Evolutionary conservation across 1,140 invertebrate species (phyloP), one percentile per base, ranked within the genome.

Genomic region (Papilio dardanus): DNA sequence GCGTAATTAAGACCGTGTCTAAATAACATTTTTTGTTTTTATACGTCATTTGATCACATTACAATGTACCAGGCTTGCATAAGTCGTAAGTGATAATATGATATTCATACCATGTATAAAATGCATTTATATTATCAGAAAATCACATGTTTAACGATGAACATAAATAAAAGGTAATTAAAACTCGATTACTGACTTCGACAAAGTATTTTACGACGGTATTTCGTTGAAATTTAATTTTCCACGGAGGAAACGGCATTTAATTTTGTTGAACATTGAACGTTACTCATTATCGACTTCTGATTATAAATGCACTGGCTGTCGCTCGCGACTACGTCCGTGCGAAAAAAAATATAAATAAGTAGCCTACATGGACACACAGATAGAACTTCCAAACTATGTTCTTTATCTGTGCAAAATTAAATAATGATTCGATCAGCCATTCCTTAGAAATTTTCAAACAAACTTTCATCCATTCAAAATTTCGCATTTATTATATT

Each of bases 131-230:
- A 12, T 58, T 58, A 28, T 14, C 54, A 28, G 54, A 62, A 62
- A 62, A 62, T 62, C 54, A 28, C 24, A 14, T 62, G 24, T 28
- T 62, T 62, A 62, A 62, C 54, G 54, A 14, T 62, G 54, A 28
- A 62, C 54, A 62, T 62, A 62, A 58, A 58, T 58, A 58, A 62
- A 62, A 62, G 54, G 54, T 62, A 62, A 62, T 62, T 62, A 62
- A 62, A 62, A 62, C 10, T 62, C 24, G 24, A 62, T 62, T 62
- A 28, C 24, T 62, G 54, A 62, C 21, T 62, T 28, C 54, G 16
- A 1, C 54, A 62, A 62, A 28, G 54, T 28, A 62, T 28, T 62
- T 28, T 62, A 62, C 54, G 54, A 62, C 54, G 12, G 54, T 30
- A 62, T 62, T 62, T 28, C 24, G 54, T 8, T 24, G 24, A 62